Percentiles rank a stretch among this genome's conserved stretches.
Conservation (phyloP, 92 coral and sea anemone genomes). For the Palythoa grandis region DNA sequence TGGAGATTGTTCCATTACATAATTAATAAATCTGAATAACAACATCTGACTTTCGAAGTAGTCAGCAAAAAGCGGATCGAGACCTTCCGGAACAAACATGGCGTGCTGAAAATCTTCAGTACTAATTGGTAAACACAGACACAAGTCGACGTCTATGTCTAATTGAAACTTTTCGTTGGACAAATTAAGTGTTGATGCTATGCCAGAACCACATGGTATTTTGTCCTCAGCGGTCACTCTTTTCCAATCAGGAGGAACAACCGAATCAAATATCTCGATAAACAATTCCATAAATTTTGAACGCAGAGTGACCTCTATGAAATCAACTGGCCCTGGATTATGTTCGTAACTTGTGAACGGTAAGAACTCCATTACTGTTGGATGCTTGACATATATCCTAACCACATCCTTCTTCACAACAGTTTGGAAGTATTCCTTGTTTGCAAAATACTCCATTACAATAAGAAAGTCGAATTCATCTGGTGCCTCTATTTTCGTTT, state of each 20-base stretch:
- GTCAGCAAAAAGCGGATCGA: constrained; percentile 10
- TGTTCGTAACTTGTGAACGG: constrained; percentile 17
- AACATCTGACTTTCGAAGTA: constrained; percentile 31
- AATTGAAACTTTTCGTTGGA: constrained; percentile 37
- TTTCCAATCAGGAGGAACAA: constrained; percentile 45
- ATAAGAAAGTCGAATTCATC: constrained; percentile 57
- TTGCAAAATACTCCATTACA: constrained; percentile 46
- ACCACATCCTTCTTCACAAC: constrained; percentile 31
- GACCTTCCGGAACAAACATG: constrained; percentile 47
- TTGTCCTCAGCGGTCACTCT: constrained; percentile 10
- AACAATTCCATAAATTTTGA: constrained; percentile 55
- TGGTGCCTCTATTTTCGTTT: constrained; percentile 56
- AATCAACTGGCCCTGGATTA: background rate
- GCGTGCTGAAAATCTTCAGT: constrained; percentile 50
- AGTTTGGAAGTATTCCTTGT: constrained; percentile 47
- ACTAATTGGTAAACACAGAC: constrained; percentile 49
- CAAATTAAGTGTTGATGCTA: constrained; percentile 62
- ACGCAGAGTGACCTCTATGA: constrained; percentile 45
- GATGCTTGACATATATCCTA: constrained; percentile 50
- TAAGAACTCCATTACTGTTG: constrained; percentile 38
- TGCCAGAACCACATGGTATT: constrained; percentile 42
- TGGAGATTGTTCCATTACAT: constrained; percentile 21
- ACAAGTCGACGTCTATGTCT: constrained; percentile 52
- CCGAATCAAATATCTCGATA: constrained; percentile 38
- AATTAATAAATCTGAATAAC: constrained; percentile 38